Evolutionary conservation across 2,888 invertebrate genomes (phyloP).

Genomic region (Cordilura impudica): DNA sequence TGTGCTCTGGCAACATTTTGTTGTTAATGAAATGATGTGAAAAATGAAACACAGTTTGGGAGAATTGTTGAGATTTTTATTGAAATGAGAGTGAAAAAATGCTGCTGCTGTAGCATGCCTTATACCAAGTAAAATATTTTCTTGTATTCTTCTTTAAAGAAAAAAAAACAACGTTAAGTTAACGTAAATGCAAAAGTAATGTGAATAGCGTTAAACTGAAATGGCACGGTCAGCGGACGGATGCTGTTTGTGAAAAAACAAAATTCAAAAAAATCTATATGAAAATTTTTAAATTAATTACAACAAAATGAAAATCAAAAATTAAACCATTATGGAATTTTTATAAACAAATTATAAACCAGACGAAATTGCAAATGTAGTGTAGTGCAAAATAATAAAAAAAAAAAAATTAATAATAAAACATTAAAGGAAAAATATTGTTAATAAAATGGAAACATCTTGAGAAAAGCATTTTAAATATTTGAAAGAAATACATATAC

Average conservation of each 20-base stretch:
- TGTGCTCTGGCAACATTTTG: neutral
- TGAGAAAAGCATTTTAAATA: constrained; percentile 9
- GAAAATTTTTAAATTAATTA: neutral
- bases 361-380: neutral
- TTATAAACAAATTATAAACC: constrained; percentile 1
- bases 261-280: neutral
- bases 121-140: constrained; percentile 7
- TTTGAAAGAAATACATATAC: neutral
- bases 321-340: constrained; percentile 1
- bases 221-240: constrained; percentile 63
- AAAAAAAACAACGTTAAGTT: constrained; percentile 22
- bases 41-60: constrained; percentile 40
- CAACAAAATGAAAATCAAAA: neutral
- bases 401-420: constrained; percentile 60
- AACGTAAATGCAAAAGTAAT: constrained; percentile 56
- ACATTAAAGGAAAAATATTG: constrained; percentile 20
- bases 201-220: constrained; percentile 62
- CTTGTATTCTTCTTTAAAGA: constrained; percentile 16
- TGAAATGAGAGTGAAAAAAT: constrained; percentile 35
- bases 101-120: constrained; percentile 28
- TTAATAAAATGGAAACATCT: constrained; percentile 45
- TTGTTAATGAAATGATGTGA: constrained; percentile 43
- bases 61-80: constrained; percentile 31
- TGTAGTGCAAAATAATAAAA: neutral
- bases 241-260: constrained; percentile 52